Conservation (phyloP, 2,888 invertebrate genomes). For the Coelinius sp. region DNA sequence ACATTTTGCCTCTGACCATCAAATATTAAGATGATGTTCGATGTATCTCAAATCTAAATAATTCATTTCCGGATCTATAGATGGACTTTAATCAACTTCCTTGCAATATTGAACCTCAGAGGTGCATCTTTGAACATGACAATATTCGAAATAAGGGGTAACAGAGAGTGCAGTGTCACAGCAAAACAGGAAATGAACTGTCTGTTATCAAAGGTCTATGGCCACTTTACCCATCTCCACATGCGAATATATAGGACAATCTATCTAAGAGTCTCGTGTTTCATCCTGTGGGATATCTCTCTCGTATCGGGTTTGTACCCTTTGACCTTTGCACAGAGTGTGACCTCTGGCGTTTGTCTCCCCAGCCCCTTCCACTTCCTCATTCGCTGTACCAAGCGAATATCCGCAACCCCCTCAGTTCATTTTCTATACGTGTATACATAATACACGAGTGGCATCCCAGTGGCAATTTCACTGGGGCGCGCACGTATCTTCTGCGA, state of each 20-base stretch:
- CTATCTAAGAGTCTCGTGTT: constrained; percentile 10
- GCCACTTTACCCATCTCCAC: background rate
- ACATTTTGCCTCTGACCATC: background rate
- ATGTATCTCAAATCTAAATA: background rate
- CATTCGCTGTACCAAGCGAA: background rate
- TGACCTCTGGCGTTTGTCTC: constrained; percentile 22
- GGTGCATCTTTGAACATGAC: background rate
- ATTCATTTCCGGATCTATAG: background rate
- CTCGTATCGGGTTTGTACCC: constrained; percentile 29
- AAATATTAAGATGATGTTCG: background rate
- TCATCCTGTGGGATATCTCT: background rate
- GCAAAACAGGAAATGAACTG: background rate
- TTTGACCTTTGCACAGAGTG: constrained; percentile 28
- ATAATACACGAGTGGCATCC: constrained; percentile 35
- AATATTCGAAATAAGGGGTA: background rate
- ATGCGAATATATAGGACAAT: background rate
- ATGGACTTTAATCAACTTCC: background rate
- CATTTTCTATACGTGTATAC: constrained; percentile 20
- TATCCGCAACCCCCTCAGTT: background rate
- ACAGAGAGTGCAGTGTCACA: background rate
- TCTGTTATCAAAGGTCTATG: background rate
- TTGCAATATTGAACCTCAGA: background rate
- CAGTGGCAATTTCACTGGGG: constrained; percentile 27
- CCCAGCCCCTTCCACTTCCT: background rate
- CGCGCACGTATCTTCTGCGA: constrained; percentile 30